Conservation (phyloP, 2,113 vertebrate genomes). For the Copsychus sechellarum region DNA sequence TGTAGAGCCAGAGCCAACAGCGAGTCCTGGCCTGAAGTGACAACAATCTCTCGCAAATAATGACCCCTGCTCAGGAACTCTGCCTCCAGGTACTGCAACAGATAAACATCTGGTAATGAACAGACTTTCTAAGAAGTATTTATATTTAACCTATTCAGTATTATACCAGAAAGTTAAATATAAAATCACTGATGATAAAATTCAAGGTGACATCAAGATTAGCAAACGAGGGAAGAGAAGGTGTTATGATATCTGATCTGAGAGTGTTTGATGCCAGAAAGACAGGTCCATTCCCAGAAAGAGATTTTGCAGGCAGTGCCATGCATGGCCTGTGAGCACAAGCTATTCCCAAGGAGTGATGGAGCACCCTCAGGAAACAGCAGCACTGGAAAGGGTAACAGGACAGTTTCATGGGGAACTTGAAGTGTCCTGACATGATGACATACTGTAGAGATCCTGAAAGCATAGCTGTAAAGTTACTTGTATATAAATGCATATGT, state of each 20-base stretch:
- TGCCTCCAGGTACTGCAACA: not conserved
- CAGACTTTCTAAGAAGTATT: not conserved
- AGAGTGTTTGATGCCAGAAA: not conserved
- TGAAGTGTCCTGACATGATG: fast-evolving
- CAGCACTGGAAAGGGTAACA: not conserved
- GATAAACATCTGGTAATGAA: not conserved
- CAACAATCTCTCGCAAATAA: not conserved
- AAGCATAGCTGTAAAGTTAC: not conserved
- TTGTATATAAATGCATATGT: not conserved
- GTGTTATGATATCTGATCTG: not conserved
- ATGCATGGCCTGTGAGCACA: fast-evolving
- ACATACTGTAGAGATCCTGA: not conserved
- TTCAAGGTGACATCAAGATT: not conserved
- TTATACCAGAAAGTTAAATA: not conserved
- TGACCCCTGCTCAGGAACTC: not conserved
- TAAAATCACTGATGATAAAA: not conserved
- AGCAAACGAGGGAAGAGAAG: not conserved
- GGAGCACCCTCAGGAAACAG: not conserved
- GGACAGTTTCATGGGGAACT: not conserved
- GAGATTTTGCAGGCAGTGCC: not conserved
- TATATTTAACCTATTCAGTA: not conserved
- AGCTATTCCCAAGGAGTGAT: not conserved
- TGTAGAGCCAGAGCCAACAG: not conserved
- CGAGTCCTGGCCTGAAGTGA: not conserved
- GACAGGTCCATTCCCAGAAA: not conserved